Evolutionary conservation across 2,797 vertebrate genomes (phyloP).

Genomic region (Lagodon rhomboides): DNA sequence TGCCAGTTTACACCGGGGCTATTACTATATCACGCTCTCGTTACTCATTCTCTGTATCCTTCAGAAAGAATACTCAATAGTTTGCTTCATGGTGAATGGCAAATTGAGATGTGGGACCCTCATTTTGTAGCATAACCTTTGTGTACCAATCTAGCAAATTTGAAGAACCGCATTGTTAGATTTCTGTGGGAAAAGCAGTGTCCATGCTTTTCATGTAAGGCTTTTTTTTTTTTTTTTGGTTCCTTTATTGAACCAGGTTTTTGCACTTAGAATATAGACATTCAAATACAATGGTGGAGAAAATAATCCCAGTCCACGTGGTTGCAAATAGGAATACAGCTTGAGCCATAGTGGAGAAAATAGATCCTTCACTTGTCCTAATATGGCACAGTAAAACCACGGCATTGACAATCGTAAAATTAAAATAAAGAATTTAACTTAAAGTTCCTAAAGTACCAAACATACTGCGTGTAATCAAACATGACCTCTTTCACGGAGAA

Average conservation of each 20-base stretch:
- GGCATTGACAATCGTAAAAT: neutral
- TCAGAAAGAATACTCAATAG: conserved; percentile 14
- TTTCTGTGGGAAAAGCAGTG: neutral
- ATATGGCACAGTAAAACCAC: neutral
- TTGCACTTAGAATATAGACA: neutral
- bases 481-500: neutral
- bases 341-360: too few relatives aligned
- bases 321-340: too few relatives aligned
- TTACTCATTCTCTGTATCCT: conserved; percentile 4
- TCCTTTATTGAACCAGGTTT: neutral
- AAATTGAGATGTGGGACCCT: too few relatives aligned
- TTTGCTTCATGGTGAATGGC: neutral
- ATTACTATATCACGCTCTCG: conserved; percentile 15
- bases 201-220: neutral
- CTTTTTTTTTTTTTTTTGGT: neutral
- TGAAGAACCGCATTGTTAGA: neutral
- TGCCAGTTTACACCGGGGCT: conserved; percentile 27
- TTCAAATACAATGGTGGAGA: neutral
- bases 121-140: too few relatives aligned
- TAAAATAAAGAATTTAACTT: too few relatives aligned
- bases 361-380: neutral
- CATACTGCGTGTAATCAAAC: neutral
- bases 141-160: neutral
- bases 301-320: too few relatives aligned
- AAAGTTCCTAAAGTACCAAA: neutral